phyloP scores from a whole-genome alignment of 1,140 invertebrate species.

The Trachelipus rathkii region DNA sequence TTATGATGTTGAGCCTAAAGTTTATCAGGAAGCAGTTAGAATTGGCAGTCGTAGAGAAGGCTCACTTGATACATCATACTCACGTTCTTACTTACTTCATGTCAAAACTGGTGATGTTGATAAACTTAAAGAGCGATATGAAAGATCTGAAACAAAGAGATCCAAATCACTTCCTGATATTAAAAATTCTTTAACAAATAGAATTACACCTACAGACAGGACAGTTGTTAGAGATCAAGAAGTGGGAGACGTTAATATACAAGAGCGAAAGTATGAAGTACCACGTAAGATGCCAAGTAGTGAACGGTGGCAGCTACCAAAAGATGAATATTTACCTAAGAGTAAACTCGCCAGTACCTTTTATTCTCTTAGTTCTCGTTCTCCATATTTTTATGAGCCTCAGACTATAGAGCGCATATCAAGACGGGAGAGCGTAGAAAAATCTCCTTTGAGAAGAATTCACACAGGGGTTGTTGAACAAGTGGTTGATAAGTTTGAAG shows the following conservation, averaged over 20 bases:
- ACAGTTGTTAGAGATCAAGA: constrained; percentile 56
- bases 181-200: constrained; percentile 28
- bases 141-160: constrained; percentile 58
- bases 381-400: constrained; percentile 34
- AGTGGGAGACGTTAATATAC: constrained; percentile 58
- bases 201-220: constrained; percentile 48
- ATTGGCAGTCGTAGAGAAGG: not conserved
- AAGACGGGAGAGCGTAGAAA: constrained; percentile 39
- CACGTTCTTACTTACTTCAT: constrained; percentile 64
- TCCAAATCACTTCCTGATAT: constrained; percentile 45
- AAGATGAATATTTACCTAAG: constrained; percentile 74
- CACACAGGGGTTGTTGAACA: constrained; percentile 41
- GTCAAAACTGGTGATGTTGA: constrained; percentile 69
- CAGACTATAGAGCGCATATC: constrained; percentile 39
- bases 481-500: constrained; percentile 39
- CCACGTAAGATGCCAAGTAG: constrained; percentile 38
- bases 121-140: constrained; percentile 67
- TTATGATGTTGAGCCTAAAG: constrained; percentile 21
- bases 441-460: constrained; percentile 37
- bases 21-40: not conserved
- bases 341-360: constrained; percentile 62
- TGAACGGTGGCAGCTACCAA: constrained; percentile 38
- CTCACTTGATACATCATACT: constrained; percentile 53
- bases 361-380: constrained; percentile 48
- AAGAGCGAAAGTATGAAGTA: constrained; percentile 37